Evolutionary conservation across 2,113 vertebrate genomes (phyloP), one percentile per base, ranked within the genome.

Genomic region (Chloroceryle aenea): DNA sequence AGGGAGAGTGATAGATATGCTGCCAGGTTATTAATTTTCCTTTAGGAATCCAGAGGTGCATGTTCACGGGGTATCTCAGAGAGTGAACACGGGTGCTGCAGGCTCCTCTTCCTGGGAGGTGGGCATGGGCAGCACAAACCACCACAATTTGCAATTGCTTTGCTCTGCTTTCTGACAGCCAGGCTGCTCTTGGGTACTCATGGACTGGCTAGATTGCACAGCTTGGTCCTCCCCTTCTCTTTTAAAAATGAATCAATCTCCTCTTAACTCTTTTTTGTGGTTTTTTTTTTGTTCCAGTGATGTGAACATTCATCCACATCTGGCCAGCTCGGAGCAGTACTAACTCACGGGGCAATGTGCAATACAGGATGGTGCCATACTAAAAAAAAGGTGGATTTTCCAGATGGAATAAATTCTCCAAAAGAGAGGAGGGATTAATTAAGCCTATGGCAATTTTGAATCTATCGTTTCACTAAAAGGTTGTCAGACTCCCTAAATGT

Each of bases 51-150:
- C 34, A 42, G 0, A 0, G 10, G 52, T 18, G 53, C 19, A 30
- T 8, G 38, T 40, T 85, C 45, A 55, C 15, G 58, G 50, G 15
- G 6, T 26, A 64, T 38, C 34, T 45, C 19, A 63, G n/a, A 58
- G 14, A 29, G 29, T 3, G 0, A 84, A 26, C 0, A 1, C 7
- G 19, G 27, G 26, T 58, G 8, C 48, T 79, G 14, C 0, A 2
- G 15, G 23, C 9, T 5, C 13, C 22, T 17, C 17, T 25, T 82
- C 59, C 48, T 8, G 2, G 3, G 19, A 18, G 22, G 2, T 3
- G 27, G 34, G 61, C 0, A 0, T 7, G 4, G 29, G 36, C 42
- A 83, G 58, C 29, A 89, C 9, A 80, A 55, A 20, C 8, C 48
- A 75, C 11, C 29, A 50, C 29, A 80, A 92, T 26, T 7, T 4